Conservation (phyloP, 2,113 vertebrate genomes). For the Brachyistius frenatus region DNA sequence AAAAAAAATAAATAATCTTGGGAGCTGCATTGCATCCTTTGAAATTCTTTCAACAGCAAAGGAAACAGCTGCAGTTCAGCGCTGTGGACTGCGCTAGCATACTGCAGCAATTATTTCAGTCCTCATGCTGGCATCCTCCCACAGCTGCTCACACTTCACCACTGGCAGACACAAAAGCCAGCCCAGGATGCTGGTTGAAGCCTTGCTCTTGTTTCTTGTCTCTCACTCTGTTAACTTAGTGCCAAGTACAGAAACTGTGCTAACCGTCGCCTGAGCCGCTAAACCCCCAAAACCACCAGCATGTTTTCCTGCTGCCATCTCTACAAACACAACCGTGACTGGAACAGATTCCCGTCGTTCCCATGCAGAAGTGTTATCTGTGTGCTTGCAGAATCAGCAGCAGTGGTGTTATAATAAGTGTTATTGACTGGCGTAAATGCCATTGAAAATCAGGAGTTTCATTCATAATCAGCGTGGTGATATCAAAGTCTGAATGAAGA, state of each 20-base stretch:
- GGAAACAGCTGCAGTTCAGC: conserved; percentile 73
- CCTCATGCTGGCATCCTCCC: conserved; percentile 64
- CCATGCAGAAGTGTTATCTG: conserved; percentile 45
- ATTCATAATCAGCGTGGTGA: conserved; percentile 32
- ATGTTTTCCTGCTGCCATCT: conserved; percentile 57
- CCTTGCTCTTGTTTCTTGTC: conserved; percentile 47
- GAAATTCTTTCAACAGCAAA: conserved; percentile 64
- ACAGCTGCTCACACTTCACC: conserved; percentile 78
- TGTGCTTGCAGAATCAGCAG: conserved; percentile 47
- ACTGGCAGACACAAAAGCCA: conserved; percentile 60
- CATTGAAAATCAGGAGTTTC: conserved; percentile 20
- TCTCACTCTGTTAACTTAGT: conserved; percentile 53
- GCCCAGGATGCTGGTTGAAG: conserved; percentile 32
- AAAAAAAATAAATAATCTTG: background rate
- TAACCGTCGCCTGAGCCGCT: conserved; percentile 49
- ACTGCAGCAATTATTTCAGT: conserved; percentile 75
- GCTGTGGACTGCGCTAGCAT: conserved; percentile 52
- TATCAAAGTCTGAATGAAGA: conserved; percentile 53
- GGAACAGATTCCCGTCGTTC: conserved; percentile 44
- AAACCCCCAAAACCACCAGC: conserved; percentile 58
- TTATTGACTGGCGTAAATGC: conserved; percentile 32
- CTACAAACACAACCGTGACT: conserved; percentile 42
- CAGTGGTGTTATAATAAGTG: background rate
- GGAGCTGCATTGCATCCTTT: conserved; percentile 41
- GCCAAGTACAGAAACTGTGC: conserved; percentile 67